Evolutionary conservation across 2,797 vertebrate species (phyloP), one percentile per base, ranked within the genome.

Genomic region (Graptemys geographica): DNA sequence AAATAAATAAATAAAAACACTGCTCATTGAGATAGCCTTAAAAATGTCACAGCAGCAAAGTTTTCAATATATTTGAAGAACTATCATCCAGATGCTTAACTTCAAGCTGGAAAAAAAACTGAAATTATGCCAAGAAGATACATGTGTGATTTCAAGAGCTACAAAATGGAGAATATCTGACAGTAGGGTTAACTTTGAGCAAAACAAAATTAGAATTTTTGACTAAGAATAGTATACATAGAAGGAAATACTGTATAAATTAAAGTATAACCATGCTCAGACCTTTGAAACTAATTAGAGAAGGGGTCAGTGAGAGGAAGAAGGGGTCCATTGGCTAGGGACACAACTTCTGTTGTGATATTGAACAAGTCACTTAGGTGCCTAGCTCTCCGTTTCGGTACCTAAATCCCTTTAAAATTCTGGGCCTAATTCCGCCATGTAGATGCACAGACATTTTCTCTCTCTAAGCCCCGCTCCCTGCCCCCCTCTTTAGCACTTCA

Each of bases 71-170:
- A 18, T 87, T 94, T 83, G 21, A 18, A 94, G 27, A 93, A 23
- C 4, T 74, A 16, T 31, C 74, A 62, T 21, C 15, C 6, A 87
- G 47, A 27, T 81, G 27, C 79, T 18, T 28, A 92, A 21, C 15
- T 91, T 85, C 5, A 93, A 51, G 27, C 8, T 84, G 87, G 41
- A 84, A 88, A 95, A 95, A 74, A 8, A 78, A 37, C 82, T 33
- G 53, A 90, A 95, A n/a, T 72, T 31, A 74, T 84, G 16, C 8
- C 49, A 55, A 65, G 62, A 37, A 16, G 2, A 49, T 27, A 31
- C 1, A 55, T 86, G 18, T 44, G 90, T 10, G 85, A 59, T 72
- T 86, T 69, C 33, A 10, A 21, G 18, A 69, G n/a, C 33, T 69
- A 33, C 33, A 69, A 69, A 69, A 69, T n/a, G 62, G 62, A 65